Percentiles rank a stretch among this genome's conserved stretches.
Evolutionary conservation across 2,113 vertebrate genomes (phyloP).

Genomic region (Oostethus manadensis): DNA sequence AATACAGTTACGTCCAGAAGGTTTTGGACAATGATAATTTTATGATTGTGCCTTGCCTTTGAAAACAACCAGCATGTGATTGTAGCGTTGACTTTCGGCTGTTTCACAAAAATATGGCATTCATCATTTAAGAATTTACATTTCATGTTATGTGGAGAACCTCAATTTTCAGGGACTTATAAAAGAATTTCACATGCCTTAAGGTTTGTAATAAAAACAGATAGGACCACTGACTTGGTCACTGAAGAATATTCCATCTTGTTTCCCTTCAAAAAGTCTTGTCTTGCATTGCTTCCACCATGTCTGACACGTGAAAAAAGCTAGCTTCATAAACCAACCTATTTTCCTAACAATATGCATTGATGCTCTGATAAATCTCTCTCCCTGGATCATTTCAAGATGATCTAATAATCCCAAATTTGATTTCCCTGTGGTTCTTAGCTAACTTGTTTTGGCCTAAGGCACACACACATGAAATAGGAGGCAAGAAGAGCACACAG

Average conservation of each 20-base stretch:
- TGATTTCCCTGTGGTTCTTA: conserved; percentile 73
- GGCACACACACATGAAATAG: conserved; percentile 49
- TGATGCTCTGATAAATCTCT: conserved; percentile 49
- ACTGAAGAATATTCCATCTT: neutral
- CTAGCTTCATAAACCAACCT: conserved; percentile 32
- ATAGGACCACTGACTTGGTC: neutral
- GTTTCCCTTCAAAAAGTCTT: neutral
- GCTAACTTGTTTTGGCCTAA: conserved; percentile 65
- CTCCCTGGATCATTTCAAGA: conserved; percentile 33
- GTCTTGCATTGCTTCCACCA: neutral
- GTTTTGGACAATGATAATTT: no score
- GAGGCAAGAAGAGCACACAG: conserved; percentile 57
- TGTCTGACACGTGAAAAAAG: conserved; percentile 1
- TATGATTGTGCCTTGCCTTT: no score
- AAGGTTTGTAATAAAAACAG: no score
- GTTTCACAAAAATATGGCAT: no score
- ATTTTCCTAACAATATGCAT: conserved; percentile 57
- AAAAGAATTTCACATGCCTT: no score
- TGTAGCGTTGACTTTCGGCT: no score
- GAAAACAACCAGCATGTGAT: no score
- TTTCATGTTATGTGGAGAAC: no score
- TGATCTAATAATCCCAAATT: conserved; percentile 66
- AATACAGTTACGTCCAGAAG: no score
- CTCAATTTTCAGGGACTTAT: no score
- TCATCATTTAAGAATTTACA: no score